Percentiles rank a stretch among this genome's conserved stretches.
These are phyloP conservation scores for Amphiprion percula DNA, from an alignment of 2,113 vertebrate genomes.

Conservation along the genomic window DNA sequence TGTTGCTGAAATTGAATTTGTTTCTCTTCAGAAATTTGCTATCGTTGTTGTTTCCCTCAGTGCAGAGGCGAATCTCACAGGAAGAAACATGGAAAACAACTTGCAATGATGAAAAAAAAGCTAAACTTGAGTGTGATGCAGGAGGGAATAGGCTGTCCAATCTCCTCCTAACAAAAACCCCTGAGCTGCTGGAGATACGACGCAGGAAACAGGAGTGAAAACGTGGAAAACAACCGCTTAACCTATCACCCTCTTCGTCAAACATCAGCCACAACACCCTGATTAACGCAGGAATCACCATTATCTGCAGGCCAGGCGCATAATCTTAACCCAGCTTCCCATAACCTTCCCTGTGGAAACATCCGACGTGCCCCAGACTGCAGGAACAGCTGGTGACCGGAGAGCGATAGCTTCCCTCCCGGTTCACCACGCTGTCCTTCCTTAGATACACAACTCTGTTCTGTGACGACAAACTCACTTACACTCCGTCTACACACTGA, in stretches of 20 bases:
- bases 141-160: conserved; percentile 48
- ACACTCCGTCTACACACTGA: conserved; percentile 1
- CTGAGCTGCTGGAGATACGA: conserved; percentile 46
- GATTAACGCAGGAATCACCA: conserved; percentile 72
- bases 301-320: conserved; percentile 62
- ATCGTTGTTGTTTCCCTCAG: conserved; percentile 58
- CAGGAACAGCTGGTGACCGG: conserved; percentile 80
- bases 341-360: conserved; percentile 84
- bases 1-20: too few species aligned
- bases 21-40: conserved; percentile 7
- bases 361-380: conserved; percentile 74
- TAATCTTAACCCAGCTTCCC: conserved; percentile 78
- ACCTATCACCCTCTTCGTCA: conserved; percentile 76
- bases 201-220: conserved; percentile 58
- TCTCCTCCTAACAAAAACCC: conserved; percentile 20
- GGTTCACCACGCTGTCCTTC: conserved; percentile 12
- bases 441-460: conserved; percentile 41
- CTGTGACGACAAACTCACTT: conserved; percentile 40
- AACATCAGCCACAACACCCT: conserved; percentile 82
- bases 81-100: conserved; percentile 69
- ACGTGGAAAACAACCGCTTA: conserved; percentile 65
- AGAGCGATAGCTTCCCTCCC: conserved; percentile 63
- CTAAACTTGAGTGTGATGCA: conserved; percentile 20
- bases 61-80: conserved; percentile 46
- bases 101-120: conserved; percentile 14